Evolutionary conservation across 1,140 invertebrate species (phyloP).

Genomic region (Bradynema listronoti): DNA sequence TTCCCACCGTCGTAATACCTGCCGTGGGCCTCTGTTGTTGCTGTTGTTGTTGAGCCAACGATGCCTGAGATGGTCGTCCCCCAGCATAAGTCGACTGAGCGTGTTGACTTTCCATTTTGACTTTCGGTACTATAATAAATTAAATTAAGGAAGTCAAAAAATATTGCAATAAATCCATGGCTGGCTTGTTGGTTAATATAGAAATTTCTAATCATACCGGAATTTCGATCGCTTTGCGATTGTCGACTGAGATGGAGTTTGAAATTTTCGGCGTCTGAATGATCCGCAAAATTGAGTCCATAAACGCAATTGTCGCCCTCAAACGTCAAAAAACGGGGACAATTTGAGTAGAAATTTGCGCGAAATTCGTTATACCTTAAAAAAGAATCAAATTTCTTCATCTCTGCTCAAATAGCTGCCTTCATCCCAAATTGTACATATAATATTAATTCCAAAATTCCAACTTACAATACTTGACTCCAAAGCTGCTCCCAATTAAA

Average conservation of each 20-base stretch:
- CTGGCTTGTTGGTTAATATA: too few species aligned
- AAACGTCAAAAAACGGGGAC: slow-evolving; percentile 22
- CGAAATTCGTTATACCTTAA: slow-evolving; percentile 23
- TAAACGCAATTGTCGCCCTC: slow-evolving; percentile 24
- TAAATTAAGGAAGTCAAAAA: neutral
- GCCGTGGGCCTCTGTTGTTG: slow-evolving; percentile 6
- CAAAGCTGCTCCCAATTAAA: slow-evolving; percentile 22
- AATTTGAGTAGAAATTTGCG: slow-evolving; percentile 31
- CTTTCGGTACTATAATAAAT: neutral
- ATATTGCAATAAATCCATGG: too few species aligned
- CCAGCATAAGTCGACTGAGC: neutral
- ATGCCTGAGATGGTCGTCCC: neutral
- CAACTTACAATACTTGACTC: slow-evolving; percentile 27
- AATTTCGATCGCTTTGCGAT: slow-evolving; percentile 19
- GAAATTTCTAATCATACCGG: too few species aligned
- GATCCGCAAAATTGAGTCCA: slow-evolving; percentile 25
- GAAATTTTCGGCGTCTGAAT: slow-evolving; percentile 22
- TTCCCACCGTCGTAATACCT: slow-evolving; percentile 23
- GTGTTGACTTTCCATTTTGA: neutral
- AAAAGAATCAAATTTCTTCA: neutral
- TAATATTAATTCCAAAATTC: too few species aligned
- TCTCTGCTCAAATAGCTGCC: neutral
- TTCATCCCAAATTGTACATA: too few species aligned
- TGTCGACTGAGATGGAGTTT: slow-evolving; percentile 13
- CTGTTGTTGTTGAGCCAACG: neutral